Conservation (phyloP, 2,888 invertebrate genomes). For the Mesochorus sp. region DNA sequence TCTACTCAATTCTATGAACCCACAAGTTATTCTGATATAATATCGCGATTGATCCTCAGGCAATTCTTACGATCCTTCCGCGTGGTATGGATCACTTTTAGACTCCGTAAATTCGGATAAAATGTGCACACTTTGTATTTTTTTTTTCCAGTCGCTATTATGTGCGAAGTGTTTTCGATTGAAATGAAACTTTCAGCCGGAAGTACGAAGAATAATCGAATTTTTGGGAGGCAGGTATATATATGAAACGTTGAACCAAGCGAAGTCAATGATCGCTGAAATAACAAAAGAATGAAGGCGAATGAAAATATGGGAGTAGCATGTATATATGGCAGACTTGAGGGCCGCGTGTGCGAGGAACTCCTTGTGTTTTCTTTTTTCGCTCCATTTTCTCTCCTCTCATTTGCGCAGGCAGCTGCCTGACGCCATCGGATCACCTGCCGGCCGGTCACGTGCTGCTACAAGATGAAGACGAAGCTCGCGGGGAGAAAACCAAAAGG, state of each 20-base stretch:
- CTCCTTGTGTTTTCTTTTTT: slow-evolving; percentile 26
- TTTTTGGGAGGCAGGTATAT: no score
- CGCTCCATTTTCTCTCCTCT: slow-evolving; percentile 45
- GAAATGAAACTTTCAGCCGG: no score
- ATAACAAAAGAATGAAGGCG: slow-evolving; percentile 8
- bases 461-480: slow-evolving; percentile 50
- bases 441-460: slow-evolving; percentile 61
- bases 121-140: not conserved
- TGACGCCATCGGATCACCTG: slow-evolving; percentile 48
- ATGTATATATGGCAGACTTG: slow-evolving; percentile 5
- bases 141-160: not conserved
- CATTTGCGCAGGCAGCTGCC: slow-evolving; percentile 59
- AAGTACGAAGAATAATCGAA: no score
- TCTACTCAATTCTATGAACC: not conserved
- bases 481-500: slow-evolving; percentile 29
- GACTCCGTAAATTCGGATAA: not conserved
- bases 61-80: not conserved
- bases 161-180: no score
- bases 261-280: not conserved
- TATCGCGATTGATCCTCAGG: slow-evolving; percentile 22
- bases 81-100: not conserved
- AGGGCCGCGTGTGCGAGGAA: slow-evolving; percentile 19
- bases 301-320: slow-evolving; percentile 20
- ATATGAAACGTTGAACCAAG: no score
- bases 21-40: slow-evolving; percentile 17